Evolutionary conservation across 2,113 vertebrate species (phyloP), one percentile per base, ranked within the genome.

Genomic region (Sylvicapra grimmia): DNA sequence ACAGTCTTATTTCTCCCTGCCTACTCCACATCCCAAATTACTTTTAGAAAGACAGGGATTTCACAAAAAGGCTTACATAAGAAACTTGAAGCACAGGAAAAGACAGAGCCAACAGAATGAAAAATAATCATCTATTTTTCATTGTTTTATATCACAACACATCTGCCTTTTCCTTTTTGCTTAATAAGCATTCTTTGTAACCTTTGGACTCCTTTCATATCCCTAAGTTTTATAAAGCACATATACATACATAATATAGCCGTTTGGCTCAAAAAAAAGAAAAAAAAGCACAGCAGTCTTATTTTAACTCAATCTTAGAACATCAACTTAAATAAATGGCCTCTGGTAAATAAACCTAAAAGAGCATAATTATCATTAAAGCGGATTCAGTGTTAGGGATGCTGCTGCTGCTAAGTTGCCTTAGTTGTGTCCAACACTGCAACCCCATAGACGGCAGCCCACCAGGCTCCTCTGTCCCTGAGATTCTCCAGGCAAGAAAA

Each of bases 281-380:
- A 19, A 72, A 75, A 75, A 97, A 93, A 75, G 89, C 96, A 97
- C 87, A 97, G 85, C 21, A 31, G 56, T 94, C 61, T 63, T 88
- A 91, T 68, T 95, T 96, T 89, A 61, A 29, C 23, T 94, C 82
- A 77, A 56, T 68, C 58, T 97, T 83, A 94, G n/a, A 90, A 90
- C 3, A 96, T 92, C 84, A 97, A 29, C 18, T 72, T 75, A 88
- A 94, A 36, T 75, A 91, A 89, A 89, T 75, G 51, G 86, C 51
- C 88, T 97, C 86, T 96, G 85, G 47, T 63, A 86, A 94, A 72
- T 96, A 92, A 95, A 89, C 56, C 49, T 83, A 49, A 83, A 96
- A 85, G 96, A 98, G 97, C 97, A 98, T 96, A 98, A 97, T 92
- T 72, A 79, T 40, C 36, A 44, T 29, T 88, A 87, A 94, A 95